Evolutionary conservation across 2,888 invertebrate genomes (phyloP), one percentile per base, ranked within the genome.

Genomic region (Drosophila nigritarsus): DNA sequence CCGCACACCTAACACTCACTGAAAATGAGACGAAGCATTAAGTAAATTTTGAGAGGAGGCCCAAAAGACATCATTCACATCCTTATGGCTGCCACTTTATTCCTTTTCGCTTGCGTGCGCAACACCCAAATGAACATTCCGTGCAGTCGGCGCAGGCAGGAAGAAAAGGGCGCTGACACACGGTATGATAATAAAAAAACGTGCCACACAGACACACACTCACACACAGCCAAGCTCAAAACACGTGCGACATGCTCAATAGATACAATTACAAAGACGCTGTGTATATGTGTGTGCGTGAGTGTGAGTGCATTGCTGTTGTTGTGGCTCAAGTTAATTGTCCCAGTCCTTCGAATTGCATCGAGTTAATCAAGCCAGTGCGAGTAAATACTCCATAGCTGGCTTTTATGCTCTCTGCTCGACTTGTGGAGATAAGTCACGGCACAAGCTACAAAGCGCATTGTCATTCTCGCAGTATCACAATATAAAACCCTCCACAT

Each of bases 311-410:
- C 40, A 24, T 24, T 34, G 38, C n/a, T 49, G 45, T 48, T 32
- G 53, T 40, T 68, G 60, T 61, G 73, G 55, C 64, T 71, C 65
- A 70, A 73, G 68, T 84, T 87, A 89, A 90, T 90, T 90, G 88
- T 75, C 74, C 59, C 55, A 63, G 71, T 70, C 70, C 59, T 66
- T 49, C 59, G 32, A 62, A 69, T 32, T 82, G 86, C 75, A 86
- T 40, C 27, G 69, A 73, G 71, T 72, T 78, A 89, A 89, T 87
- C 78, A 24, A 42, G 80, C 58, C 60, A 48, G 38, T 51, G 54
- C 30, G 62, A 62, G 51, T 69, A 73, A 78, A 67, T 65, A 68
- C 55, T 78, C 51, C 69, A 53, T 29, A 53, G 65, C 61, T 50
- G 64, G 40, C 20, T 51, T 64, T 56, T 53, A 65, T 77, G 78